Percentiles rank a stretch among this genome's conserved stretches.
Evolutionary conservation across 2,797 vertebrate species (phyloP).

Genomic region (Rhynchotus rufescens): DNA sequence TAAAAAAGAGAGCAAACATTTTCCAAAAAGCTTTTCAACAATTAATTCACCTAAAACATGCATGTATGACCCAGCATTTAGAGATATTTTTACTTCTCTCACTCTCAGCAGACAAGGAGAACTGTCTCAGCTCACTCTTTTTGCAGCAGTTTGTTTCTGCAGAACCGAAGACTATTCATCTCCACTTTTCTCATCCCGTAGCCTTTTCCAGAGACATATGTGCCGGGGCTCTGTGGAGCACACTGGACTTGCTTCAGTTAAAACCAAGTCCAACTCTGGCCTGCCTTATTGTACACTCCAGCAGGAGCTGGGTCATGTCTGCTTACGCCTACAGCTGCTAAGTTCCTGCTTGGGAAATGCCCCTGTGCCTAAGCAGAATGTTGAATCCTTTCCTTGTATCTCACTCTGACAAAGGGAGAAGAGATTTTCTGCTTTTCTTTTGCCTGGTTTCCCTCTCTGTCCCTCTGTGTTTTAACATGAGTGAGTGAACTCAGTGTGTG

Average conservation of each 20-base stretch:
- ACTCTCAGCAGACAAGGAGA: not conserved
- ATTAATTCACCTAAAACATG: not conserved
- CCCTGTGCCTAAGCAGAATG: not conserved
- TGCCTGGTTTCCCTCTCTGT: not conserved
- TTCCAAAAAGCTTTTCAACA: not conserved
- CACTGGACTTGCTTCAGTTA: not conserved
- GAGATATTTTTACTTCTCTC: not conserved
- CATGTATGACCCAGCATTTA: not conserved
- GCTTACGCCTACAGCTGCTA: not conserved
- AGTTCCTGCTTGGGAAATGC: not conserved
- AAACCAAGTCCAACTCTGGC: no score
- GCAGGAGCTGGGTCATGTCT: not conserved
- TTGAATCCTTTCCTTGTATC: not conserved
- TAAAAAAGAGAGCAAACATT: not conserved
- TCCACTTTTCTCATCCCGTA: not conserved
- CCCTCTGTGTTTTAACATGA: not conserved
- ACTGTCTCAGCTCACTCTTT: not conserved
- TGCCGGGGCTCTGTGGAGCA: no score
- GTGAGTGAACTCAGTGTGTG: not conserved
- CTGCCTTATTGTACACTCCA: not conserved
- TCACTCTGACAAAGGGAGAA: not conserved
- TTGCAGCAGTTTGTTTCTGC: not conserved
- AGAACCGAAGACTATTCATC: not conserved
- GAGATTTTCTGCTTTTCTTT: not conserved
- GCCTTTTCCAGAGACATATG: not conserved